Conservation (phyloP, 2,797 vertebrate species). For the Ambastaia sidthimunki region DNA sequence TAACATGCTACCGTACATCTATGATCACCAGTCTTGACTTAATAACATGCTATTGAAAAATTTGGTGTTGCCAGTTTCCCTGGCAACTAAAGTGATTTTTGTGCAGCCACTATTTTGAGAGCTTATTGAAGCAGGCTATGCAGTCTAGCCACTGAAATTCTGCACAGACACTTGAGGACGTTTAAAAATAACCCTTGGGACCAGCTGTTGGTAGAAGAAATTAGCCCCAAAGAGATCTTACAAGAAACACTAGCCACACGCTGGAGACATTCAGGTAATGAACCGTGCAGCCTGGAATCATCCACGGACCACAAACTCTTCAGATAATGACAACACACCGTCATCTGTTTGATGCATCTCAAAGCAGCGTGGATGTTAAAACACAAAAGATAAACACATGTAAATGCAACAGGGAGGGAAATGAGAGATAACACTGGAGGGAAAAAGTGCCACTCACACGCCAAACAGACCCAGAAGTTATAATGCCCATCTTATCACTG, state of each 20-base stretch:
- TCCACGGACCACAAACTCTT: not conserved
- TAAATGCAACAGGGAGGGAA: not conserved
- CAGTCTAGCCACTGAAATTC: not conserved
- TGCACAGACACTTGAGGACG: slow-evolving; percentile 67
- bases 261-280: not conserved
- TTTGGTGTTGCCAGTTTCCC: no score
- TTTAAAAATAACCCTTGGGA: slow-evolving; percentile 73
- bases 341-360: not conserved
- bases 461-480: not conserved
- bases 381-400: not conserved
- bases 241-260: slow-evolving; percentile 39
- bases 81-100: not conserved
- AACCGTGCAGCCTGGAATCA: no score
- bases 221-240: slow-evolving; percentile 39
- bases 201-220: slow-evolving; percentile 63
- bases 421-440: not conserved
- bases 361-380: not conserved
- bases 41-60: no score
- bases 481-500: not conserved
- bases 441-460: not conserved
- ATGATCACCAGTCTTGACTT: not conserved
- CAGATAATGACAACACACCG: not conserved
- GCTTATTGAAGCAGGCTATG: not conserved
- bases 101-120: not conserved
- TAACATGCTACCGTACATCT: not conserved